Conservation (phyloP, 1,140 invertebrate genomes). For the Drosophila ambigua region DNA sequence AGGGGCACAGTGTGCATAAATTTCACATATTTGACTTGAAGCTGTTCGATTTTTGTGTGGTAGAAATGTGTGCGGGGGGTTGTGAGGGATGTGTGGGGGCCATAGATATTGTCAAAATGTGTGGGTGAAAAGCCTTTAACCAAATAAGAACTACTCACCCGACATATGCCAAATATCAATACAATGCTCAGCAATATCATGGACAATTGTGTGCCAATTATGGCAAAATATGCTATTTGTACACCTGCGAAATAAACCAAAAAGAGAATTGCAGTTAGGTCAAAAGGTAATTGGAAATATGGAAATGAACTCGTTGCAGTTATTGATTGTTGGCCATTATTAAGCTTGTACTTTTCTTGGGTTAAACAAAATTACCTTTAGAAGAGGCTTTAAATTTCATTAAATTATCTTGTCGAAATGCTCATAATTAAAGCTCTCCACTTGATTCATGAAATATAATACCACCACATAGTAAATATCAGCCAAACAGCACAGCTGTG, state of each 20-base stretch:
- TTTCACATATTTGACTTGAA: constrained; percentile 59
- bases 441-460: not conserved
- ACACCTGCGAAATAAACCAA: constrained; percentile 86
- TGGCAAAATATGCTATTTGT: constrained; percentile 90
- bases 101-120: constrained; percentile 40
- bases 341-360: not conserved
- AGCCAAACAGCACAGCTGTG: constrained; percentile 5
- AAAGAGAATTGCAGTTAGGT: not conserved
- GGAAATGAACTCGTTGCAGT: not conserved
- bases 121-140: constrained; percentile 25
- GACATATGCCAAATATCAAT: constrained; percentile 88
- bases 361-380: not conserved
- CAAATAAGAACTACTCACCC: constrained; percentile 85
- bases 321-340: no score
- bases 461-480: not conserved
- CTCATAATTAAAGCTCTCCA: no score
- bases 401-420: no score
- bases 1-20: constrained; percentile 63
- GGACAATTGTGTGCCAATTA: constrained; percentile 89
- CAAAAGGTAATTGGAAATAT: not conserved
- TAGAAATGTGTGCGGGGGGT: not conserved
- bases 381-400: no score
- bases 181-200: constrained; percentile 88
- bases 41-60: constrained; percentile 34
- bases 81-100: constrained; percentile 4